Conservation (phyloP, 2,888 invertebrate species). For the Gerris lacustris region DNA sequence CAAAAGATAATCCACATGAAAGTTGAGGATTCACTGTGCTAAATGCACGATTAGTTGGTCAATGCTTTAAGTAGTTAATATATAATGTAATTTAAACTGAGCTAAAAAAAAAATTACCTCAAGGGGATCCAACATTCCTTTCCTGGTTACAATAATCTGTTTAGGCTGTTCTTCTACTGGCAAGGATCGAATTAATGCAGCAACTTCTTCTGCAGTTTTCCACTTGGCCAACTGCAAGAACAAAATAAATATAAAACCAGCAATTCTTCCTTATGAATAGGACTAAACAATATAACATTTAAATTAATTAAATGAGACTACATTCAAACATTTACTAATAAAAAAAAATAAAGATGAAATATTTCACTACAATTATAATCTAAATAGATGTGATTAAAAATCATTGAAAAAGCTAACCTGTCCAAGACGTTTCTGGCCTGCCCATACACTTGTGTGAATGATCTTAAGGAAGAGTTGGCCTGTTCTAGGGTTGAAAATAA, state of each 20-base stretch:
- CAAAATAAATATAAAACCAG: slow-evolving; percentile 8
- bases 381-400: no score
- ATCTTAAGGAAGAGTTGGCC: slow-evolving; percentile 98
- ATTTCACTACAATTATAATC: no score
- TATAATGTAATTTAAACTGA: no score
- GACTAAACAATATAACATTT: no score
- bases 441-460: slow-evolving; percentile 99
- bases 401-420: slow-evolving; percentile 46
- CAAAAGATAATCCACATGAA: no score
- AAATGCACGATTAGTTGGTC: no score
- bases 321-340: no score
- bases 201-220: slow-evolving; percentile 99
- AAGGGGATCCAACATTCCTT: slow-evolving; percentile 99
- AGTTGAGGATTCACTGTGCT: no score
- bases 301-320: no score
- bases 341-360: no score
- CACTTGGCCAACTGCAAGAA: slow-evolving; percentile 77
- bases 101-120: slow-evolving; percentile 47
- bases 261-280: neutral
- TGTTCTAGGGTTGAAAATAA: slow-evolving; percentile 98
- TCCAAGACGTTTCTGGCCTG: slow-evolving; percentile 98
- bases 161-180: slow-evolving; percentile 99
- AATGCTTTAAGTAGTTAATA: no score
- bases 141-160: slow-evolving; percentile 98
- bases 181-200: slow-evolving; percentile 92